Conservation (phyloP, 2,797 vertebrate genomes). For the Gobionotothen gibberifrons region DNA sequence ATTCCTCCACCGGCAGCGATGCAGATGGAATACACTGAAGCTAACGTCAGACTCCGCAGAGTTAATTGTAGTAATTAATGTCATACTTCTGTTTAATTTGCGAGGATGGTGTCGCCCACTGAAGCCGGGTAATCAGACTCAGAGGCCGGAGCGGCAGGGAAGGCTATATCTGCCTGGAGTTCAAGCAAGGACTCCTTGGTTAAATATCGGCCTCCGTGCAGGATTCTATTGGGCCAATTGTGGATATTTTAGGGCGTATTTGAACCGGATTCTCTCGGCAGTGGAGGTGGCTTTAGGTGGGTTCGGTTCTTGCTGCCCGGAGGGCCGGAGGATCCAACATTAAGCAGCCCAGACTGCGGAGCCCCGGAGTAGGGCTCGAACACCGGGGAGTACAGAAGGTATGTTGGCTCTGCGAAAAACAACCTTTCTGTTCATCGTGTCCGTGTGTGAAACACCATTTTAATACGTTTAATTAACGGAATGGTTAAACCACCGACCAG, state of each 20-base stretch:
- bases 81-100: fast-evolving
- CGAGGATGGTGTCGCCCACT: slow-evolving; percentile 45
- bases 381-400: slow-evolving; percentile 70
- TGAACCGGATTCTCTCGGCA: background rate
- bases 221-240: background rate
- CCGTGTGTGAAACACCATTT: fast-evolving
- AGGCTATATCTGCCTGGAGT: slow-evolving; percentile 26
- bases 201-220: slow-evolving; percentile 7
- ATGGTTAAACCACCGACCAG: fast-evolving
- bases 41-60: background rate
- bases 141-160: slow-evolving; percentile 36
- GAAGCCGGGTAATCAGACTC: slow-evolving; percentile 46
- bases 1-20: slow-evolving; percentile 10
- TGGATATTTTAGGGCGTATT: background rate
- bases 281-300: background rate
- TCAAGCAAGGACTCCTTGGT: background rate
- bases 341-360: slow-evolving; percentile 56
- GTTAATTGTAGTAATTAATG: background rate
- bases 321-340: slow-evolving; percentile 63
- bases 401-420: slow-evolving; percentile 26
- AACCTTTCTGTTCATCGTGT: fast-evolving
- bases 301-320: slow-evolving; percentile 60
- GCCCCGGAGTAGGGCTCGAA: slow-evolving; percentile 63
- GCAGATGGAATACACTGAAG: slow-evolving; percentile 16
- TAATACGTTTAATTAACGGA: fast-evolving